Percentiles rank a stretch among this genome's conserved stretches.
phyloP scores from a whole-genome alignment of 2,888 invertebrate genomes.

The Cinara cedri region DNA sequence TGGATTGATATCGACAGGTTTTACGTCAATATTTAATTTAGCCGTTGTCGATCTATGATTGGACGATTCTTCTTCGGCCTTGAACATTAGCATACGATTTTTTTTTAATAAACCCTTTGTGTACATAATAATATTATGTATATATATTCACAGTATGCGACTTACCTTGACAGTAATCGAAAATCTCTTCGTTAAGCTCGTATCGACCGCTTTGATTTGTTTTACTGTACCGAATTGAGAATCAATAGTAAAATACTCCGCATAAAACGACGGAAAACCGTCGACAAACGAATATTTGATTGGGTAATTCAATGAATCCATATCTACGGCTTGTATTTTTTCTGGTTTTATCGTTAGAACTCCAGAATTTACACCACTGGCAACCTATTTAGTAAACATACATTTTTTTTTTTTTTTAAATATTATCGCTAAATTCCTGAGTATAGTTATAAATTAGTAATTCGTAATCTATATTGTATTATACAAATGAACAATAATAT shows the following conservation, averaged over 20 bases:
- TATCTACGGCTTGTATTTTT: conserved; percentile 87
- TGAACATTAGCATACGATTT: conserved; percentile 58
- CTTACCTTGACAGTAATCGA: conserved; percentile 79
- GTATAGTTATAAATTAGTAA: too few species aligned
- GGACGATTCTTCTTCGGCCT: conserved; percentile 84
- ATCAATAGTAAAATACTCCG: conserved; percentile 83
- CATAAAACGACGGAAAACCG: conserved; percentile 78
- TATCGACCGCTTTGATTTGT: conserved; percentile 80
- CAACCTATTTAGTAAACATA: conserved; percentile 67
- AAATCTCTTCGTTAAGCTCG: conserved; percentile 76
- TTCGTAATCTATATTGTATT: too few species aligned
- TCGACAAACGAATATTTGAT: conserved; percentile 82
- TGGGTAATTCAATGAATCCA: conserved; percentile 84
- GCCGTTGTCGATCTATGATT: conserved; percentile 81
- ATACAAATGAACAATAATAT: too few species aligned
- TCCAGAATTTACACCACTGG: conserved; percentile 82
- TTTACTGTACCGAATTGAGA: conserved; percentile 79
- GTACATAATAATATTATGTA: not conserved
- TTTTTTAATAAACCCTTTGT: conserved; percentile 18
- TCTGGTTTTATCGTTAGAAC: conserved; percentile 83
- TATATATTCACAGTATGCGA: not conserved
- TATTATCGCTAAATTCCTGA: too few species aligned
- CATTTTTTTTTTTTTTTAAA: too few species aligned
- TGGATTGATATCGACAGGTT: conserved; percentile 85
- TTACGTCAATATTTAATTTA: conserved; percentile 79